Conservation (phyloP, 2,888 invertebrate species). For the Aphidius colemani region DNA sequence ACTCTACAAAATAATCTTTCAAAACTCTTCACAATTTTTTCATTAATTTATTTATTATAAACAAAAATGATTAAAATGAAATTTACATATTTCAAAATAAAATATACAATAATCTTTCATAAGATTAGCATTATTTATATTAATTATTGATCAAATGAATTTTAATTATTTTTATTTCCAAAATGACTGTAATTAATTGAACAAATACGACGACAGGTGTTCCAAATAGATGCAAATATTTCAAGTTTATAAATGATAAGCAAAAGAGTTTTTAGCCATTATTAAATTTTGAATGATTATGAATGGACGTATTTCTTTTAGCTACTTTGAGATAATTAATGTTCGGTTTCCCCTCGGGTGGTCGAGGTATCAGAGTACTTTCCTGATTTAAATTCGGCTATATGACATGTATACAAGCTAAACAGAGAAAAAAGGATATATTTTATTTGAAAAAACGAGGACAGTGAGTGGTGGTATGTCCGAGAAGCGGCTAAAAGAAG, state of each 20-base stretch:
- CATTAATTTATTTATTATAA: background rate
- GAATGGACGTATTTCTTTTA: constrained; percentile 31
- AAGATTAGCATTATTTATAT: too few species aligned
- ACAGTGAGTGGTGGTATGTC: constrained; percentile 25
- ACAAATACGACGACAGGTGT: constrained; percentile 10
- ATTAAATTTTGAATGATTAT: constrained; percentile 51
- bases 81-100: background rate
- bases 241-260: background rate
- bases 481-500: constrained; percentile 32
- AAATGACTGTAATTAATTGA: background rate
- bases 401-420: constrained; percentile 17
- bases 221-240: background rate
- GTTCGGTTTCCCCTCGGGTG: constrained; percentile 42
- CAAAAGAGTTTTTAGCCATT: constrained; percentile 26
- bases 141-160: too few species aligned
- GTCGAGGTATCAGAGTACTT: background rate
- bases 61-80: constrained; percentile 1
- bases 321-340: constrained; percentile 51
- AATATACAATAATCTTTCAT: too few species aligned
- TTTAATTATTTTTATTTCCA: too few species aligned
- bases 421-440: constrained; percentile 10
- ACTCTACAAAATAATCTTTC: too few species aligned
- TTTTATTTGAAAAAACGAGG: constrained; percentile 2
- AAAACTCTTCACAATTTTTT: background rate
- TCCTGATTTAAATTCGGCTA: background rate